Conservation (phyloP, 2,113 vertebrate genomes). For the Salvelinus sp. region DNA sequence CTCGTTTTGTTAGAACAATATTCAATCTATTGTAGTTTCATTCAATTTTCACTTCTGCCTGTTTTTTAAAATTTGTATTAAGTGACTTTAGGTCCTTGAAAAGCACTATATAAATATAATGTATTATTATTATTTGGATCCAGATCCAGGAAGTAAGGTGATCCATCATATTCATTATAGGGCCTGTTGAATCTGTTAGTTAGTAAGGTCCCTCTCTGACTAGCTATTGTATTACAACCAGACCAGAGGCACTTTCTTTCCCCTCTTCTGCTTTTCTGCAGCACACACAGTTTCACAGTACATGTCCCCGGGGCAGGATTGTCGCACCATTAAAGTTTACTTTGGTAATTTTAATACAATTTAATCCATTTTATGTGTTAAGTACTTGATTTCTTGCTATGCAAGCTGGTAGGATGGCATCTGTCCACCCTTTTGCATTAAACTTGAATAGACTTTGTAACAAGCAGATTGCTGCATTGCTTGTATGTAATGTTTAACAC, state of each 20-base stretch:
- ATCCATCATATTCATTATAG: too few species aligned
- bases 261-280: neutral
- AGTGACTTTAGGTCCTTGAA: too few species aligned
- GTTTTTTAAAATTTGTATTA: too few species aligned
- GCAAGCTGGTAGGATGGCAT: neutral
- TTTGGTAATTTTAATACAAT: constrained; percentile 2
- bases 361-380: constrained; percentile 1
- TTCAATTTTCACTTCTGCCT: too few species aligned
- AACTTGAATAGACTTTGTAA: neutral
- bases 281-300: neutral
- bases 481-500: neutral
- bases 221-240: too few species aligned
- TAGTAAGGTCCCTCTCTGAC: too few species aligned
- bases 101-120: too few species aligned
- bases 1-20: neutral
- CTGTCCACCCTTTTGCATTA: neutral
- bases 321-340: neutral
- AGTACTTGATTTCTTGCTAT: neutral
- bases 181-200: too few species aligned
- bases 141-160: too few species aligned
- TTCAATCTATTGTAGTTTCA: neutral
- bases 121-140: neutral
- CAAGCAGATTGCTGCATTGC: neutral
- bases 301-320: neutral
- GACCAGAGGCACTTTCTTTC: too few species aligned